Evolutionary conservation across 2,113 vertebrate species (phyloP), one percentile per base, ranked within the genome.

Genomic region (Hippocampus barbouri): DNA sequence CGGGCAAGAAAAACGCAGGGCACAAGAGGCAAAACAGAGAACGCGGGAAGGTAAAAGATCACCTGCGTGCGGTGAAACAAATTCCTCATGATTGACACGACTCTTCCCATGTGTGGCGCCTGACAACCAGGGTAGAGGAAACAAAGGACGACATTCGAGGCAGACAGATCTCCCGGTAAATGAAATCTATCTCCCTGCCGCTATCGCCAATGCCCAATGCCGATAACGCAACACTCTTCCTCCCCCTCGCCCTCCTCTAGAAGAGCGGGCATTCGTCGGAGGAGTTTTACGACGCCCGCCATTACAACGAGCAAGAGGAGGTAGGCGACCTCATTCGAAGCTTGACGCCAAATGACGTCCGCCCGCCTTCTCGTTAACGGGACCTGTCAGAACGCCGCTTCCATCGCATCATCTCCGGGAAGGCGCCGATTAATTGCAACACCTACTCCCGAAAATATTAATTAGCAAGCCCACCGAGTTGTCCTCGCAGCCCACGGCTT

Each of bases 61-160:
- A 2, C 12, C 14, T 14, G 43, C 43, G 12, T 16, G 16, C 27
- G 45, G 7, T 3, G 1, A 27, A 9, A 45, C 25, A 8, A 9
- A 38, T 5, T 2, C 45, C 47, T 34, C 45, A 5, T 49, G 4
- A 11, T 83, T 70, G 21, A 78, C 47, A 56, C 67, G 71, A 63
- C 69, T 83, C 60, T 86, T 73, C 83, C 79, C 77, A 70, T 87
- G 79, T 91, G 79, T 90, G 80, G 85, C 88, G 60, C 88, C 80
- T 90, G 70, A 83, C 86, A 88, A 91, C 87, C 88, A 94, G 93
- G 92, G 89, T 81, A 93, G 91, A 90, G 90, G 90, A 87, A 92
- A 89, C 85, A 90, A 91, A 90, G 89, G 92, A 91, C 89, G 92
- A 54, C 90, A 89, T 83, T 91, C 91, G 86, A 92, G 90, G 74